These are phyloP conservation scores for Drosophila pallidifrons DNA, from an alignment of 1,140 invertebrate genomes.

Conservation along the genomic window DNA sequence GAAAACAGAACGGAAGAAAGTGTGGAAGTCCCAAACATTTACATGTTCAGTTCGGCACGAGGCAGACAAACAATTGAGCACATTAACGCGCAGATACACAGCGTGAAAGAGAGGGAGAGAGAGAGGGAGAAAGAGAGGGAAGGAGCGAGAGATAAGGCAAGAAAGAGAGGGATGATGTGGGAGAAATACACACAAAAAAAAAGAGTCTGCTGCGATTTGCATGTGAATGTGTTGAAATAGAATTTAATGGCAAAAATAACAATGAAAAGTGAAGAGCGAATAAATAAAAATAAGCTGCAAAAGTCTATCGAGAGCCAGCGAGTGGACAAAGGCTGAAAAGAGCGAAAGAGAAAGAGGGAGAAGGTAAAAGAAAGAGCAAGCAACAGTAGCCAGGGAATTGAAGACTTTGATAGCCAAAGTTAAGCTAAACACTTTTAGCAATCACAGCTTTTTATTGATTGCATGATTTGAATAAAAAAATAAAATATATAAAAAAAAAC, in stretches of 20 bases:
- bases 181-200: not conserved
- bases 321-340: not conserved
- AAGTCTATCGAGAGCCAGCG: conserved; percentile 35
- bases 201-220: conserved; percentile 60
- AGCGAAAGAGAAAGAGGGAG: not conserved
- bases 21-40: conserved; percentile 55
- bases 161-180: not conserved
- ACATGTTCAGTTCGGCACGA: conserved; percentile 54
- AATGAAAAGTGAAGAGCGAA: conserved; percentile 69
- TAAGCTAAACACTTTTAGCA: conserved; percentile 3
- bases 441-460: not conserved
- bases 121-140: not conserved
- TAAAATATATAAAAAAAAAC: not conserved
- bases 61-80: conserved; percentile 78
- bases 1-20: conserved; percentile 17
- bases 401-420: not conserved
- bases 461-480: not conserved
- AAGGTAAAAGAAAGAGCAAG: not conserved
- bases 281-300: conserved; percentile 68
- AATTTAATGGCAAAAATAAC: conserved; percentile 70
- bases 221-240: conserved; percentile 79
- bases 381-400: not conserved
- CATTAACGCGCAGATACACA: conserved; percentile 71
- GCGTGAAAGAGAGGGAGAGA: not conserved
- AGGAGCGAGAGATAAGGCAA: not conserved